Base-by-base conservation (phyloP, 2,888 invertebrate genomes). In the Hirtodrosophila histrioides region DNA sequence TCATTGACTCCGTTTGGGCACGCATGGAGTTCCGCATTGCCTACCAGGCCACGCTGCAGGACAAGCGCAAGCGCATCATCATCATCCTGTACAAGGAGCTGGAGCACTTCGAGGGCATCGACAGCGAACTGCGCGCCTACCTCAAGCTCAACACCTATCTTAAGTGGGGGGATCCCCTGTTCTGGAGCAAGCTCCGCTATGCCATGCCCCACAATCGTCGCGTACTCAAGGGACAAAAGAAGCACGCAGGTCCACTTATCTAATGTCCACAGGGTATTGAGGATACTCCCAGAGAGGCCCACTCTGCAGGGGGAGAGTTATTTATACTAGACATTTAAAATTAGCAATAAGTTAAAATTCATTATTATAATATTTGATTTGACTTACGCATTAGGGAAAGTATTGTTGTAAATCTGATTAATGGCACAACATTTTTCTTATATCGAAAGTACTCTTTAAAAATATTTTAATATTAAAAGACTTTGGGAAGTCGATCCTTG, bases 131-230 rank as follows among this genome's bases (percentile, higher is more conserved):
- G 56, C 93, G 94, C 77, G 93, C 94, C 3, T 96, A 96, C 89
- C 91, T 96, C 9, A 93, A 93, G 65, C 94, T 94, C 88, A 96
- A 95, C 89, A 96, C 96, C 0, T 96, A 96, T 88, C 93, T 96
- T 12, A 94, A 94, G 83, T 95, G 95, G 95, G 95, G 94, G 3
- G 95, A 96, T 86, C 94, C 94, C 1, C 94, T 94, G 93, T 96
- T 96, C 89, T 96, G 96, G 96, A 93, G 95, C 69, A 95, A 95
- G 88, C 91, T 96, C 49, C 92, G 93, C 40, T 95, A 95, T 86
- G 95, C 96, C 9, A 91, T 95, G 81, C 95, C 95, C 0, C 95
- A 94, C 57, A 84, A 84, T 56, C 67, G 86, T 3, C 69, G 84
- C 3, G 90, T 92, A 90, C 23, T 89, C 81, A 9, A 86, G 58